These are phyloP conservation scores for Lytechinus variegatus DNA, from an alignment of 35 echinoderm and acorn worm species.

Conservation along the genomic window DNA sequence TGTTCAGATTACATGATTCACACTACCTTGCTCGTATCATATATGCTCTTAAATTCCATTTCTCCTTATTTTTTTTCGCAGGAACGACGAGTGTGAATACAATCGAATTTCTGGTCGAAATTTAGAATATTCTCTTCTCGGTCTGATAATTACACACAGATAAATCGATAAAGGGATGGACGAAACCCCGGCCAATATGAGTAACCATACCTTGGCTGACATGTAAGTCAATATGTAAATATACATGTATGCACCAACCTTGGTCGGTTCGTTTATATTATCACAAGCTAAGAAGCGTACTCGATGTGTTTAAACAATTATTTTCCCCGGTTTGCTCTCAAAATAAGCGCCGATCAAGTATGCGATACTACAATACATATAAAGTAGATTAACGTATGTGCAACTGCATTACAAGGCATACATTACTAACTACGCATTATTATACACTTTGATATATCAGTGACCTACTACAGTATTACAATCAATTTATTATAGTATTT, in stretches of 20 bases:
- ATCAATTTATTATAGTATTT: too few relatives aligned
- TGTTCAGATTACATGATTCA: background rate
- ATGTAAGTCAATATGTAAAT: constrained; percentile 4
- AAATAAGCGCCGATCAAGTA: background rate
- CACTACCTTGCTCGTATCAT: background rate
- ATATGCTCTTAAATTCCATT: background rate
- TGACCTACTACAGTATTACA: too few relatives aligned
- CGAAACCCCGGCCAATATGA: background rate
- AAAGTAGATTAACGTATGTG: background rate
- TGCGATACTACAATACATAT: background rate
- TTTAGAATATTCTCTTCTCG: constrained; percentile 4
- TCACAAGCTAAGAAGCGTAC: background rate
- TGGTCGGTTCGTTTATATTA: constrained; percentile 2
- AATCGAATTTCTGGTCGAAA: constrained; percentile 24
- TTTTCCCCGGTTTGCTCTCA: background rate
- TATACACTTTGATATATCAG: background rate
- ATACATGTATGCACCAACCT: background rate
- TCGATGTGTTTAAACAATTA: constrained; percentile 20
- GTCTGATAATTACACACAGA: background rate
- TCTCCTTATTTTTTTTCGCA: background rate
- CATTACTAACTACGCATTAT: background rate
- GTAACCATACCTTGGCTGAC: background rate
- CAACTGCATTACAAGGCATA: background rate
- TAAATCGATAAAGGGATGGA: constrained; percentile 22
- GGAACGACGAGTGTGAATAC: background rate